Evolutionary conservation across 2,797 vertebrate species (phyloP).

Genomic region (Triplophysa yarkandensis): DNA sequence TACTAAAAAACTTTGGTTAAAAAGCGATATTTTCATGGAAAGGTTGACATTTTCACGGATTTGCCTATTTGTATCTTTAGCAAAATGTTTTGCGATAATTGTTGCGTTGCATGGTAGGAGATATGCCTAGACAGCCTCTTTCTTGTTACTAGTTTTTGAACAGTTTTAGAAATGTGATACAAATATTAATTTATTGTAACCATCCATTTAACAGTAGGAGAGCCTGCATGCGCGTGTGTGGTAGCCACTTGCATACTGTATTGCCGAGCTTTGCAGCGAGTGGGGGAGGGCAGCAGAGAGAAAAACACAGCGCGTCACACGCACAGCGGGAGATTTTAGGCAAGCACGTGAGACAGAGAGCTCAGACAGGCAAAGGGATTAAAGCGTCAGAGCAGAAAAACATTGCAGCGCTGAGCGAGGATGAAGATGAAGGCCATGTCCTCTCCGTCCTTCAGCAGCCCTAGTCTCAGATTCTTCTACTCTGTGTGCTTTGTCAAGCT

Average conservation of each 20-base stretch:
- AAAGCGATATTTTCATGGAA: too few relatives aligned
- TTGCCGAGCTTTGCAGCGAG: conserved; percentile 12
- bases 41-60: too few relatives aligned
- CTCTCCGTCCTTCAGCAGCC: conserved; percentile 69
- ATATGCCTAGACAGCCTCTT: too few relatives aligned
- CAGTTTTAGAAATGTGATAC: too few relatives aligned
- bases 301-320: conserved; percentile 26
- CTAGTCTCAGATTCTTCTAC: conserved; percentile 79
- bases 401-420: conserved; percentile 57
- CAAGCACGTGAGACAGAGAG: conserved; percentile 39
- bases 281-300: conserved; percentile 25
- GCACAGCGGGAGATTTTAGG: conserved; percentile 40
- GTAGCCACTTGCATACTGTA: conserved; percentile 48
- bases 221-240: conserved; percentile 71
- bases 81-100: too few relatives aligned
- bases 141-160: too few relatives aligned
- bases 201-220: conserved; percentile 44
- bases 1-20: too few relatives aligned
- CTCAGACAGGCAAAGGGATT: conserved; percentile 8
- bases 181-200: too few relatives aligned
- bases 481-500: conserved; percentile 79
- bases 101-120: too few relatives aligned
- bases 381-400: conserved; percentile 52
- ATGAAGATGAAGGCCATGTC: conserved; percentile 80
- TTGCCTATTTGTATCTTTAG: too few relatives aligned